Evolutionary conservation across 2,797 vertebrate genomes (phyloP), one percentile per base, ranked within the genome.

Genomic region (Microcaecilia unicolor): DNA sequence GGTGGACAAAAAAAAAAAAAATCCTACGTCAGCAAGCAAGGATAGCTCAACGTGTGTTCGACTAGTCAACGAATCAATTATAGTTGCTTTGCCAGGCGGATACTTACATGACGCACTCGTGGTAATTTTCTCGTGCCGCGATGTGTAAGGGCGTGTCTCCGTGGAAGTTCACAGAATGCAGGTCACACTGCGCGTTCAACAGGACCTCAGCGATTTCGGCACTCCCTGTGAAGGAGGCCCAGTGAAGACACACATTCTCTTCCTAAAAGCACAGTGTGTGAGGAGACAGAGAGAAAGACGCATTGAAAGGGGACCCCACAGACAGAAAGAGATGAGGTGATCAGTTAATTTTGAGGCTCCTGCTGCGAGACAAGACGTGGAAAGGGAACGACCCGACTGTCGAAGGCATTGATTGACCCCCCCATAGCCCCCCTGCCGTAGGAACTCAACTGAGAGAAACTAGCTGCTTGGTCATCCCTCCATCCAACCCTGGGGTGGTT

Each of bases 81-180:
- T n/a, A n/a, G n/a, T n/a, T n/a, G n/a, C n/a, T n/a, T n/a, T n/a
- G n/a, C n/a, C n/a, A n/a, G n/a, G n/a, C n/a, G n/a, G n/a, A 23
- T 23, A 76, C 90, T 79, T 67, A 94, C 91, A 88, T 89, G 18
- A 96, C 88, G 1, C 92, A 94, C 22, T 91, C 84, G 17, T 84
- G 55, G 75, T 70, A 92, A 38, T 89, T 86, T 63, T 94, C 92
- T 12, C 92, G 72, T 13, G 91, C 80, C 0, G 91, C 85, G 2
- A 96, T 94, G 65, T 94, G 92, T n/a, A 96, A 81, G 1, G 92
- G 92, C 0, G 90, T 92, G 82, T 95, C 92, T 19, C 92, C 92
- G 0, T 94, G 92, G 52, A 90, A 61, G 65, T 96, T 96, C 1
- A 91, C 84, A 0, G 87, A 86, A 0, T 87, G 54, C 1, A 96